Conservation (phyloP, 2,113 vertebrate genomes). For the Melanotaenia duboulayi region DNA sequence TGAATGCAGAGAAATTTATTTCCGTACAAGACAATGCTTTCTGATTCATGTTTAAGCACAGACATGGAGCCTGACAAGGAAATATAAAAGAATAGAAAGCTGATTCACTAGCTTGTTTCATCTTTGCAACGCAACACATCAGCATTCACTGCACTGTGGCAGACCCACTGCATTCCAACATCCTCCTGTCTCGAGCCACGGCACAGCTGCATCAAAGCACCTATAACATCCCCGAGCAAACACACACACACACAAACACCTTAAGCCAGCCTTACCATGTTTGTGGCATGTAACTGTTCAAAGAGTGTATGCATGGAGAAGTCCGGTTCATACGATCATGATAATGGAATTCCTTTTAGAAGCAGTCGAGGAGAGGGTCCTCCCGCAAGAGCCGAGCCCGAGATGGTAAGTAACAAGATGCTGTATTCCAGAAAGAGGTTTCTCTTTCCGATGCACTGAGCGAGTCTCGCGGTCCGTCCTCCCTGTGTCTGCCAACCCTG, state of each 20-base stretch:
- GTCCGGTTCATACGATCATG: constrained; percentile 74
- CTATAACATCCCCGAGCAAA: constrained; percentile 58
- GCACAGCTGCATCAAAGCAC: constrained; percentile 76
- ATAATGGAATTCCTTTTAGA: constrained; percentile 66
- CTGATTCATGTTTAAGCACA: constrained; percentile 14
- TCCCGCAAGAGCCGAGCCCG: constrained; percentile 34
- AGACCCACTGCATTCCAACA: constrained; percentile 80
- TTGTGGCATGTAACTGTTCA: constrained; percentile 76
- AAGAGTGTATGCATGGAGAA: constrained; percentile 80
- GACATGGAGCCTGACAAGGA: constrained; percentile 16
- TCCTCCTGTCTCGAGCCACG: constrained; percentile 66
- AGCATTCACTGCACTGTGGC: constrained; percentile 77
- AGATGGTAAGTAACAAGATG: constrained; percentile 57
- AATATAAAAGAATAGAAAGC: constrained; percentile 38
- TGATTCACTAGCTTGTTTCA: constrained; percentile 58
- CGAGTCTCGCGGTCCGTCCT: constrained; percentile 75
- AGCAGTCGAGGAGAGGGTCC: constrained; percentile 32
- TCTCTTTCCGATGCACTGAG: constrained; percentile 72
- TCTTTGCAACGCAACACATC: constrained; percentile 76
- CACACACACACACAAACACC: constrained; percentile 16
- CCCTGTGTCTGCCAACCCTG: constrained; percentile 80
- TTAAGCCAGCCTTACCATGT: constrained; percentile 77
- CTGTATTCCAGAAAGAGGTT: constrained; percentile 74
- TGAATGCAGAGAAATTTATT: constrained; percentile 64
- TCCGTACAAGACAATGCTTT: constrained; percentile 17